Evolutionary conservation across 1,140 invertebrate species (phyloP).

Genomic region (Chelonus insularis): DNA sequence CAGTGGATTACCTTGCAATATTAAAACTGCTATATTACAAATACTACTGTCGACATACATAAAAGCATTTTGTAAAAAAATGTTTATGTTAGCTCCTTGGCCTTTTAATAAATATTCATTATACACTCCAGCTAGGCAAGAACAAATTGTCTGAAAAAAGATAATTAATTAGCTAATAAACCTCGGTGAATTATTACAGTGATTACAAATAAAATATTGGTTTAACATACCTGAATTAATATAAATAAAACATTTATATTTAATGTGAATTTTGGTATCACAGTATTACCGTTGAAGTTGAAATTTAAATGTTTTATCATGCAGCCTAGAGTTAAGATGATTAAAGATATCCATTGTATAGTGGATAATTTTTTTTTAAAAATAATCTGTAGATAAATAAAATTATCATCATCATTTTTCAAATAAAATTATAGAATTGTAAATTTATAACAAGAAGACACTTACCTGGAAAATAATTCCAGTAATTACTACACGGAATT

Average conservation of each 20-base stretch:
- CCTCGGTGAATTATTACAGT: too few relatives aligned
- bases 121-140: constrained; percentile 93
- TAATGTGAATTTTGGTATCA: constrained; percentile 57
- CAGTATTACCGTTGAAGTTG: constrained; percentile 53
- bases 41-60: constrained; percentile 95
- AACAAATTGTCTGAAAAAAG: constrained; percentile 83
- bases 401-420: constrained; percentile 23
- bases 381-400: constrained; percentile 66
- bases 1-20: constrained; percentile 66
- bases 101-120: constrained; percentile 94
- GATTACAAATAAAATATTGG: too few relatives aligned
- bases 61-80: constrained; percentile 93
- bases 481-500: constrained; percentile 90
- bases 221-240: constrained; percentile 59
- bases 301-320: constrained; percentile 85
- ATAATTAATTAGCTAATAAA: too few relatives aligned
- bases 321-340: constrained; percentile 86
- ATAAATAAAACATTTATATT: constrained; percentile 76
- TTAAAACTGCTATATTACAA: constrained; percentile 77
- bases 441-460: too few relatives aligned
- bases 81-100: constrained; percentile 79
- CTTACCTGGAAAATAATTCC: constrained; percentile 91
- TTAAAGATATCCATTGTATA: constrained; percentile 88
- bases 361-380: constrained; percentile 83
- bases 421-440: too few relatives aligned